These are phyloP conservation scores for Callosobruchus maculatus DNA, from an alignment of 2,888 invertebrate species.

Conservation along the genomic window DNA sequence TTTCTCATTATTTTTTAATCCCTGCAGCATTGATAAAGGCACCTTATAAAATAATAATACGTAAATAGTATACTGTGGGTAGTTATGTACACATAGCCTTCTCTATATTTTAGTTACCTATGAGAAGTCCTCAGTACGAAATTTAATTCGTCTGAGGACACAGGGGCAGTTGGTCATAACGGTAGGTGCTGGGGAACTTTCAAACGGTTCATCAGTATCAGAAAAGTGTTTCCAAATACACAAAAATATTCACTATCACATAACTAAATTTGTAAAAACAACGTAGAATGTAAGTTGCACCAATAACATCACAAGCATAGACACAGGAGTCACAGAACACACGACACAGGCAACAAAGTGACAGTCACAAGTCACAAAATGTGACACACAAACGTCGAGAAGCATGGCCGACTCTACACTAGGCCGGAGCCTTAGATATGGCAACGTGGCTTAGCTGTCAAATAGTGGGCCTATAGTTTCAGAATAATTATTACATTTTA, in stretches of 20 bases:
- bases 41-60: neutral
- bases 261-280: neutral
- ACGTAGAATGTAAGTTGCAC: neutral
- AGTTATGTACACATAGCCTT: neutral
- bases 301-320: neutral
- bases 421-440: too few relatives aligned
- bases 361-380: too few relatives aligned
- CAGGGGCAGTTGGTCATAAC: slow-evolving; percentile 35
- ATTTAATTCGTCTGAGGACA: slow-evolving; percentile 36
- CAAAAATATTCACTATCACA: neutral
- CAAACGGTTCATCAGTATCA: slow-evolving; percentile 16
- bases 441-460: too few relatives aligned
- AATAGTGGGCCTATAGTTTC: too few relatives aligned
- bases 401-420: too few relatives aligned
- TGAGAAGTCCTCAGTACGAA: slow-evolving; percentile 33
- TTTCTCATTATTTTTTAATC: neutral
- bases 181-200: slow-evolving; percentile 9
- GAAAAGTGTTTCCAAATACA: neutral
- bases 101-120: slow-evolving; percentile 26
- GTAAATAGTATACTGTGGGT: neutral
- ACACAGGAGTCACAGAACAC: too few relatives aligned
- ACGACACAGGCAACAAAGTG: too few relatives aligned
- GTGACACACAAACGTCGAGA: too few relatives aligned
- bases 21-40: neutral
- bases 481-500: too few relatives aligned